phyloP scores from a whole-genome alignment of 2,113 vertebrate genomes.

The Rhipidura dahli region DNA sequence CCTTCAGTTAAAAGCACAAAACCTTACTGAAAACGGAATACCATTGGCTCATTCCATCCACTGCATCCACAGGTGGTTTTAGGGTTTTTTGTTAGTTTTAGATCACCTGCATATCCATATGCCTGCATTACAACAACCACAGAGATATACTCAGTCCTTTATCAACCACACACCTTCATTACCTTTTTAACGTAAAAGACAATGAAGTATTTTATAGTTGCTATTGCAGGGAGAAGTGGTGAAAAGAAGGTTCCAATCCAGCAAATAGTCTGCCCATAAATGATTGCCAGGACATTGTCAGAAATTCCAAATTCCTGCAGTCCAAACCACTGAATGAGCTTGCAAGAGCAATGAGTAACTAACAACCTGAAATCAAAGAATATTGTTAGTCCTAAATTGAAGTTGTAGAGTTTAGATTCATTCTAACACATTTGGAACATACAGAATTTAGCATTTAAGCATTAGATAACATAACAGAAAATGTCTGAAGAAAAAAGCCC shows the following conservation, averaged over 20 bases:
- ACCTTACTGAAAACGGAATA: not conserved
- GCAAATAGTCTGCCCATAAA: conserved; percentile 97
- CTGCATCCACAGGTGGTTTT: not conserved
- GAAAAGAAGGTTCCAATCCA: conserved; percentile 96
- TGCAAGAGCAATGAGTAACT: conserved; percentile 79
- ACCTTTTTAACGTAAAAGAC: conserved; percentile 98
- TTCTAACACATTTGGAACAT: not conserved
- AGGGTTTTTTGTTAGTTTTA: not conserved
- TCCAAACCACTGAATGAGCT: conserved; percentile 80
- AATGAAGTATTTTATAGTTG: conserved; percentile 89
- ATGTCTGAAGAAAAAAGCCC: not conserved
- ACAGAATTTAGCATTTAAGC: not conserved
- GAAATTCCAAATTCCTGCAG: conserved; percentile 90
- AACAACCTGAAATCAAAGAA: conserved; percentile 75
- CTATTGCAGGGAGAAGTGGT: conserved; percentile 90
- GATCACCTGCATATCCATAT: not conserved
- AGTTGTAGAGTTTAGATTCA: not conserved
- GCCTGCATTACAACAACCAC: not conserved
- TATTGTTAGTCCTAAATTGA: not conserved
- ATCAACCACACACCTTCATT: not conserved
- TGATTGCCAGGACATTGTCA: conserved; percentile 89
- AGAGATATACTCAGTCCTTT: not conserved
- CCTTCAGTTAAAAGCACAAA: not conserved
- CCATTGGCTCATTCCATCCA: not conserved
- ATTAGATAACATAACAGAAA: not conserved